Base-by-base conservation (phyloP, 2,113 vertebrate species). In the Aythya baeri region DNA sequence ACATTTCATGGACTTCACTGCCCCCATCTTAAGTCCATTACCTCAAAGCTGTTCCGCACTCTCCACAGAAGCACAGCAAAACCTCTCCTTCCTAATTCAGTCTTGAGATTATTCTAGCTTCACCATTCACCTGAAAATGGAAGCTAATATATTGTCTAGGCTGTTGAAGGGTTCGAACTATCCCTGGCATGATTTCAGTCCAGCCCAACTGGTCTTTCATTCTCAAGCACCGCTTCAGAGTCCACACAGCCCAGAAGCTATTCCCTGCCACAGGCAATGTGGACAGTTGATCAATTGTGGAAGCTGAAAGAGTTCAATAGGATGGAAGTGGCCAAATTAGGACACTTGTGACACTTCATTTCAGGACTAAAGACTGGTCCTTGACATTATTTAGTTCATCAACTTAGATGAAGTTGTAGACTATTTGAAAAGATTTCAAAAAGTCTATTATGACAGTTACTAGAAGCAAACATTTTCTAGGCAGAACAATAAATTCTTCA, bases 391-490 rank as follows among this genome's bases (percentile, higher is more conserved):
- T 84, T 15, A 68, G 43, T 71, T 68, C 22, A 52, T 34, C n/a
- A 34, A 27, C 13, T 66, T 29, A 76, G 10, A 55, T 52, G 49
- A 2, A n/a, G 29, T 12, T 78, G 25, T 12, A 78, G n/a, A 31
- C 6, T 71, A 77, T 11, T 26, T 71, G 7, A 75, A 89, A 70
- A 57, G 25, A 17, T 79, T 86, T 91, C 49, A 59, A 22, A 59
- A 22, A 20, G 16, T n/a, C 52, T 89, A 46, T 41, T 49, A 57
- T 14, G 89, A 17, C 0, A 71, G 6, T 62, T 89, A 43, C 1
- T 31, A 83, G 46, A 83, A 93, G 57, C 23, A 86, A 86, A 58
- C 15, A 25, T 13, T 80, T 80, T 73, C 38, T 61, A 77, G n/a
- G 29, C 5, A 2, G 3, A 83, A 73, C 8, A 7, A 79, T 23